Evolutionary conservation across 2,113 vertebrate genomes (phyloP).

Genomic region (Plecotus auritus): DNA sequence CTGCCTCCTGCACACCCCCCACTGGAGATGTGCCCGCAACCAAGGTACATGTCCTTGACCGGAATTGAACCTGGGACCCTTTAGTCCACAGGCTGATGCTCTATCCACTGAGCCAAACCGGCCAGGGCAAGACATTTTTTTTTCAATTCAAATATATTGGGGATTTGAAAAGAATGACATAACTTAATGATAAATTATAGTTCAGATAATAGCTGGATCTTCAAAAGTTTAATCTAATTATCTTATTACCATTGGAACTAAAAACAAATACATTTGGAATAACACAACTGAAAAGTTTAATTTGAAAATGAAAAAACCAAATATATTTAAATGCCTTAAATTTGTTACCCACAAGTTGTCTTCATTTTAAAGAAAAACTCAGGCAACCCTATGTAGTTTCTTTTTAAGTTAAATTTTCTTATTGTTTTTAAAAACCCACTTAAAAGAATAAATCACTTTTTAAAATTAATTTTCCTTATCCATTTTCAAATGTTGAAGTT

Average conservation of each 20-base stretch:
- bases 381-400: background rate
- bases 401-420: background rate
- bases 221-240: background rate
- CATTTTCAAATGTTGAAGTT: background rate
- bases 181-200: background rate
- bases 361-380: background rate
- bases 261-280: conserved; percentile 1
- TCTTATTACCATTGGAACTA: background rate
- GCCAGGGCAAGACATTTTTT: too few species aligned
- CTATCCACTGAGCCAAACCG: too few species aligned
- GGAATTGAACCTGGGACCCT: too few species aligned
- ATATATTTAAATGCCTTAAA: background rate
- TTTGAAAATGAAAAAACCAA: background rate
- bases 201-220: background rate
- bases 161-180: background rate
- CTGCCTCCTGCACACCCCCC: too few species aligned
- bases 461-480: background rate
- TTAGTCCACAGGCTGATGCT: too few species aligned
- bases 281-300: background rate
- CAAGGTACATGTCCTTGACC: too few species aligned
- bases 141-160: background rate
- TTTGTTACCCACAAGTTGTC: background rate
- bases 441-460: background rate
- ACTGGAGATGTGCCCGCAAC: too few species aligned
- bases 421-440: background rate